Conservation (phyloP, 2,113 vertebrate genomes). For the Corapipo altera region DNA sequence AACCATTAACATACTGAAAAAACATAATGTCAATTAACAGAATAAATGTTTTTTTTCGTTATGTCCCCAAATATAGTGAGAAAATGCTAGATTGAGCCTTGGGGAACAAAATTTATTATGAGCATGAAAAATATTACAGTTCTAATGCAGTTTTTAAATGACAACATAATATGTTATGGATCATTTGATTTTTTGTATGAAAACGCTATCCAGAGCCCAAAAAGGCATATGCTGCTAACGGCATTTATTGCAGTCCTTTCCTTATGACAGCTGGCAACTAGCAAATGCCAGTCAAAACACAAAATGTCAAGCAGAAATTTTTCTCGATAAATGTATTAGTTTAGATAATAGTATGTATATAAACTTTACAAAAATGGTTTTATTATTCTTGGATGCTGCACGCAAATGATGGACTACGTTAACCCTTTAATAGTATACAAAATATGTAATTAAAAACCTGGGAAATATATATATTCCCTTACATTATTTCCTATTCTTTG, state of each 20-base stretch:
- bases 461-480: neutral
- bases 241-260: constrained; percentile 68
- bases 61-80: constrained; percentile 39
- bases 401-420: neutral
- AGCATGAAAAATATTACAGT: constrained; percentile 73
- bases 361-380: constrained; percentile 24
- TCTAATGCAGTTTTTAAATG: constrained; percentile 81
- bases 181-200: constrained; percentile 84
- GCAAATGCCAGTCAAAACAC: constrained; percentile 82
- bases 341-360: constrained; percentile 47
- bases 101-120: constrained; percentile 73
- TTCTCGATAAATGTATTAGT: constrained; percentile 71
- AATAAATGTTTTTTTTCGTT: constrained; percentile 66
- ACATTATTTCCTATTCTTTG: neutral
- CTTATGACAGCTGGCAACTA: constrained; percentile 80
- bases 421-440: neutral
- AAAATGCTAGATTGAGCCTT: constrained; percentile 79
- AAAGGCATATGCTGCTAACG: constrained; percentile 79
- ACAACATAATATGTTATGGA: constrained; percentile 90
- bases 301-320: constrained; percentile 77
- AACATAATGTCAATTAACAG: constrained; percentile 60
- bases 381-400: neutral
- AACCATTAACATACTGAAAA: constrained; percentile 1
- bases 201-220: constrained; percentile 67
- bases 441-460: neutral